phyloP scores from a whole-genome alignment of 37 sponge, comb jelly and placozoan genomes.

The Agelas oroides region DNA sequence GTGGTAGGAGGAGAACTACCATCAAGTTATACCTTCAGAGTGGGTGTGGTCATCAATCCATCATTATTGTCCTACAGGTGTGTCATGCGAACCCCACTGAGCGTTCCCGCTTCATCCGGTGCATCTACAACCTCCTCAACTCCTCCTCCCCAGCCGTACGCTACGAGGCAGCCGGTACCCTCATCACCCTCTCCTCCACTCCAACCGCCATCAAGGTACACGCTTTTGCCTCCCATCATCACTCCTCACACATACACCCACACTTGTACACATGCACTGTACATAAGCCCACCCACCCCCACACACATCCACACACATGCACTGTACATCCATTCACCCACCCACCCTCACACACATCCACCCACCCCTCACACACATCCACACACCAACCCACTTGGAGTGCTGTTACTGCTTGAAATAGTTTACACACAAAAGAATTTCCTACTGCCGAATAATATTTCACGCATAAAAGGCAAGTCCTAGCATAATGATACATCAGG shows the following conservation, averaged over 20 bases:
- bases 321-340: too few relatives aligned
- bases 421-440: too few relatives aligned
- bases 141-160: conserved; percentile 92
- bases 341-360: too few relatives aligned
- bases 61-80: conserved; percentile 59
- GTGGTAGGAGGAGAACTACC: too few relatives aligned
- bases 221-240: not conserved
- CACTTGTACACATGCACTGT: not conserved
- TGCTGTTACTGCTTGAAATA: too few relatives aligned
- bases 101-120: conserved; percentile 93
- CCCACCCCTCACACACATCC: too few relatives aligned
- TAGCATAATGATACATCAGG: too few relatives aligned
- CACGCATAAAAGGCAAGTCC: too few relatives aligned
- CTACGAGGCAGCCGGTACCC: conserved; percentile 98
- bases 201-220: conserved; percentile 96
- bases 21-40: too few relatives aligned
- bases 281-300: not conserved
- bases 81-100: conserved; percentile 93
- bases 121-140: conserved; percentile 96
- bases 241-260: not conserved
- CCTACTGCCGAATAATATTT: too few relatives aligned
- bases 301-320: not conserved
- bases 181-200: conserved; percentile 95
- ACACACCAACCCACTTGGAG: too few relatives aligned
- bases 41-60: too few relatives aligned